These are phyloP conservation scores for Pristis pectinata DNA, from an alignment of 2,797 vertebrate genomes.

Conservation along the genomic window DNA sequence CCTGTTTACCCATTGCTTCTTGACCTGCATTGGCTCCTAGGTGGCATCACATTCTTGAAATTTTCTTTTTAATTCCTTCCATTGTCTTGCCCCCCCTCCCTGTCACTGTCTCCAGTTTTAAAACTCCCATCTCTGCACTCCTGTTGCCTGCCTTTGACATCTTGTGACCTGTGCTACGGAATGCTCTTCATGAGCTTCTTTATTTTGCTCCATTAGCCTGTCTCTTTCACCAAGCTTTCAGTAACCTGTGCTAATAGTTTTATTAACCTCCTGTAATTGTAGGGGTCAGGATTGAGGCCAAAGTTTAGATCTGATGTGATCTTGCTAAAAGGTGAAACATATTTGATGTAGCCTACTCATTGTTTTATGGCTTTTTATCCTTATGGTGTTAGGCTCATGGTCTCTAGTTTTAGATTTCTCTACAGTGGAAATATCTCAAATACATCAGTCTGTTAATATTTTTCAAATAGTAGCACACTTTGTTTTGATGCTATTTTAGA, in stretches of 20 bases:
- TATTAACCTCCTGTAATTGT: too few species aligned
- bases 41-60: too few species aligned
- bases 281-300: too few species aligned
- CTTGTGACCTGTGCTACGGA: background rate
- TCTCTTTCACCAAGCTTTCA: background rate
- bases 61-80: background rate
- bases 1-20: background rate
- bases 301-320: too few species aligned
- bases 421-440: background rate
- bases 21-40: background rate
- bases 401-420: background rate
- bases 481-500: background rate
- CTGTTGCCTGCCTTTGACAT: background rate
- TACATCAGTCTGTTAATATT: background rate
- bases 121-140: background rate
- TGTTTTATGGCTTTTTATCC: too few species aligned
- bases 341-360: too few species aligned
- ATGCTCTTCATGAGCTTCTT: background rate
- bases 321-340: too few species aligned
- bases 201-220: background rate
- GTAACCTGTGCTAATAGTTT: background rate
- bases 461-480: background rate
- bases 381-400: too few species aligned
- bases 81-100: background rate
- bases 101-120: background rate